Conservation (phyloP, 2,113 vertebrate genomes). For the Colossoma macropomum region DNA sequence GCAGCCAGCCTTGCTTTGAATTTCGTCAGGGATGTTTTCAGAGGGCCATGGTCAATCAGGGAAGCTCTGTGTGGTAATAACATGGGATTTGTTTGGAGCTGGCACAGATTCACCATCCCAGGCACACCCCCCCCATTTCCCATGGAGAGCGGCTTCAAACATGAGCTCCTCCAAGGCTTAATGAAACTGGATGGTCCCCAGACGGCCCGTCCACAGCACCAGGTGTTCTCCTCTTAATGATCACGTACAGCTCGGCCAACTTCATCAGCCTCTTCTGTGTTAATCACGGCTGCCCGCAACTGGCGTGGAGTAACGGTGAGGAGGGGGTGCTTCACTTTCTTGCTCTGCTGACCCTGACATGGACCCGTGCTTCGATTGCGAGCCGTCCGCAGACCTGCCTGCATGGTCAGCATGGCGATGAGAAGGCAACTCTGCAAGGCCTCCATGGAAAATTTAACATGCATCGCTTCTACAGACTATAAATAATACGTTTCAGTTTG, state of each 20-base stretch:
- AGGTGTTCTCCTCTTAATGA: slow-evolving; percentile 54
- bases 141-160: slow-evolving; percentile 57
- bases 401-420: background rate
- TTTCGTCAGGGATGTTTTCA: slow-evolving; percentile 47
- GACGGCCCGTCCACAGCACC: slow-evolving; percentile 39
- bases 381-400: background rate
- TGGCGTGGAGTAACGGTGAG: background rate
- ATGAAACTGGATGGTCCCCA: slow-evolving; percentile 56
- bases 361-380: background rate
- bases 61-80: slow-evolving; percentile 42
- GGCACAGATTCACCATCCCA: slow-evolving; percentile 14
- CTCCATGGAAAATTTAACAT: slow-evolving; percentile 17
- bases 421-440: slow-evolving; percentile 28
- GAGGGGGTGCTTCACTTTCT: slow-evolving; percentile 11
- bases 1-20: slow-evolving; percentile 23
- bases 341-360: background rate
- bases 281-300: slow-evolving; percentile 29
- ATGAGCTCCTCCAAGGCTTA: slow-evolving; percentile 48
- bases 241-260: slow-evolving; percentile 13
- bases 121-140: slow-evolving; percentile 34
- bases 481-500: background rate
- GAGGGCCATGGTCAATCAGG: slow-evolving; percentile 1
- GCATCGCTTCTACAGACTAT: background rate
- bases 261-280: slow-evolving; percentile 48
- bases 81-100: slow-evolving; percentile 37